These are phyloP conservation scores for Nyctalus aviator DNA, from an alignment of 2,797 vertebrate species.

Conservation along the genomic window DNA sequence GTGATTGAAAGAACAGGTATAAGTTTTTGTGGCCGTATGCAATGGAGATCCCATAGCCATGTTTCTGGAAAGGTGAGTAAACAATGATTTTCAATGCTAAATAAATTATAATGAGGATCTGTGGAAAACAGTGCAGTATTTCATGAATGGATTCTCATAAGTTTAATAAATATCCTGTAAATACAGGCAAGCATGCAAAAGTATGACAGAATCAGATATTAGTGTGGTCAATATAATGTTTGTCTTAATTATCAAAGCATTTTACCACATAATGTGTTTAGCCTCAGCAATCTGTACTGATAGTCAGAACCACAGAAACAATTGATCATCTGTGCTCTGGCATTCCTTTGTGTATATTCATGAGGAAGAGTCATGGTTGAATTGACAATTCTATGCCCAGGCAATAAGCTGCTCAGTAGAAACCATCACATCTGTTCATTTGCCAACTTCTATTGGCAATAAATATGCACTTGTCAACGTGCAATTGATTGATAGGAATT, in stretches of 20 bases:
- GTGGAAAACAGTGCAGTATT: neutral
- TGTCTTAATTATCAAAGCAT: neutral
- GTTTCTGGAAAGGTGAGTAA: neutral
- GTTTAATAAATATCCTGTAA: neutral
- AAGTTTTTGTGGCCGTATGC: neutral
- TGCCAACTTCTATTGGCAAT: neutral
- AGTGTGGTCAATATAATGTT: neutral
- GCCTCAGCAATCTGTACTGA: neutral
- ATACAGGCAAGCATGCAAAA: neutral
- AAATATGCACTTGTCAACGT: neutral
- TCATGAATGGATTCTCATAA: neutral
- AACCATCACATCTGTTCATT: neutral
- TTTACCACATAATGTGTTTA: neutral
- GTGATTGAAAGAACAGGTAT: neutral
- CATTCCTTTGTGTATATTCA: neutral
- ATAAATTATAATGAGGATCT: neutral
- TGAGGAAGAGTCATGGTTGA: neutral
- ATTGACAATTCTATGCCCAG: neutral
- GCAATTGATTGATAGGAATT: neutral
- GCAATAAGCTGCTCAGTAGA: neutral
- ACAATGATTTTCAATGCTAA: conserved; percentile 18
- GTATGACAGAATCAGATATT: neutral
- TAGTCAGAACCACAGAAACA: neutral
- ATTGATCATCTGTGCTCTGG: neutral
- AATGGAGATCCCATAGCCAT: neutral